These are phyloP conservation scores for Calycopis cecrops DNA, from an alignment of 1,140 invertebrate species.

Conservation along the genomic window DNA sequence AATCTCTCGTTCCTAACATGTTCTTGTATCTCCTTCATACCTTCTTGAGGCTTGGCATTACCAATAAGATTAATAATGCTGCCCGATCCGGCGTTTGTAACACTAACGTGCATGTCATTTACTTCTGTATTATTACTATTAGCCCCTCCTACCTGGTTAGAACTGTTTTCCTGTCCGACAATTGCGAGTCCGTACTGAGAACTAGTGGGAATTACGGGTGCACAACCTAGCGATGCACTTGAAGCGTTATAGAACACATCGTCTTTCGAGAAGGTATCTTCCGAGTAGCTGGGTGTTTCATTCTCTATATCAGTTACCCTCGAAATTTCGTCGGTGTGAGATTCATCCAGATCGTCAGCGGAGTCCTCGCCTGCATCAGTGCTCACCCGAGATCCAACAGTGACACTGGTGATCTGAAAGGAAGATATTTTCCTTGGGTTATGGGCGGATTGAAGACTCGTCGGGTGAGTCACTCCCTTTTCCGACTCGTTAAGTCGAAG, in stretches of 20 bases:
- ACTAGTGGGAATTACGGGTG: conserved; percentile 88
- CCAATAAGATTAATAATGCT: conserved; percentile 80
- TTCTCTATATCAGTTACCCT: conserved; percentile 88
- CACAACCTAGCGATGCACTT: conserved; percentile 83
- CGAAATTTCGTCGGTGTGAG: conserved; percentile 91
- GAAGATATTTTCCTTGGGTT: conserved; percentile 88
- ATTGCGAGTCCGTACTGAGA: conserved; percentile 89
- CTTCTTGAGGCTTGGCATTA: conserved; percentile 77
- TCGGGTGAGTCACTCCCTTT: conserved; percentile 73
- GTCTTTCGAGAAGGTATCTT: conserved; percentile 89
- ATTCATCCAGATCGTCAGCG: conserved; percentile 94
- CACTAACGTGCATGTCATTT: conserved; percentile 78
- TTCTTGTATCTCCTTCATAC: conserved; percentile 83
- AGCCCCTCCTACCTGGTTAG: conserved; percentile 61
- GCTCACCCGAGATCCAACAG: conserved; percentile 84
- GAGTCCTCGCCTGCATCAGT: conserved; percentile 94
- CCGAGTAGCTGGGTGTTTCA: conserved; percentile 89
- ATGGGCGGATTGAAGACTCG: conserved; percentile 72
- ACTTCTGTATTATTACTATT: conserved; percentile 71
- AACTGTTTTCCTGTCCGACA: conserved; percentile 77
- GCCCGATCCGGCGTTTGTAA: conserved; percentile 77
- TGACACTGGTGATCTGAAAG: conserved; percentile 93
- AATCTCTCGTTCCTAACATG: conserved; percentile 89
- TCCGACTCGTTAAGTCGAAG: conserved; percentile 80
- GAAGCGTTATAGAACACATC: conserved; percentile 87